Evolutionary conservation across 2,113 vertebrate genomes (phyloP).

Genomic region (Actenoides hombroni): DNA sequence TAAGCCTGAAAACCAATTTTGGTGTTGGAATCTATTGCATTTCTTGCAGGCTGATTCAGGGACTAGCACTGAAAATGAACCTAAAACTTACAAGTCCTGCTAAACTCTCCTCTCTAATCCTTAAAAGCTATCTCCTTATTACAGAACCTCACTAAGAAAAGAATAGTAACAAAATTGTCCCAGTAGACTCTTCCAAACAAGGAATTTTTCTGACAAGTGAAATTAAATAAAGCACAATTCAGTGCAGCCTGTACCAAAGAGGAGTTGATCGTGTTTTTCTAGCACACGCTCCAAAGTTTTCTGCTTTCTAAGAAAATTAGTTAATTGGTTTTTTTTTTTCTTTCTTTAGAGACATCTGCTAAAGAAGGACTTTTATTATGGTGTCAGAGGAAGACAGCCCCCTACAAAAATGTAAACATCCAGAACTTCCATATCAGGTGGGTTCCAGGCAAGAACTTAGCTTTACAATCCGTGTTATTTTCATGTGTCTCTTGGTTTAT

Average conservation of each 20-base stretch:
- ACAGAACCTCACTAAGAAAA: neutral
- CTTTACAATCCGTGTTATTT: neutral
- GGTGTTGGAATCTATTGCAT: neutral
- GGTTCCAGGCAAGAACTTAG: neutral
- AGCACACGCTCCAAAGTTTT: neutral
- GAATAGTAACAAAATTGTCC: neutral
- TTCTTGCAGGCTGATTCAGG: neutral
- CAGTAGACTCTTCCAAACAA: neutral
- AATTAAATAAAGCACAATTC: neutral
- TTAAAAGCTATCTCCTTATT: neutral
- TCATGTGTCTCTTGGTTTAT: neutral
- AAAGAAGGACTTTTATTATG: conserved; percentile 96
- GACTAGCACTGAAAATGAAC: neutral
- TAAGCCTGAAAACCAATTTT: neutral
- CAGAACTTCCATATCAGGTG: conserved; percentile 99
- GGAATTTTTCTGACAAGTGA: neutral
- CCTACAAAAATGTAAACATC: conserved; percentile 99
- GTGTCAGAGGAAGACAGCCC: conserved; percentile 98
- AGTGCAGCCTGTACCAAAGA: neutral
- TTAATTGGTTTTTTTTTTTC: neutral
- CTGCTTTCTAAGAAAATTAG: neutral
- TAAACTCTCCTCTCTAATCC: neutral
- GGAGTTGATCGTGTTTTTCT: neutral
- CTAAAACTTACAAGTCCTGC: neutral
- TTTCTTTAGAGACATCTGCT: conserved; percentile 91